A percentile compares a stretch with the other conserved stretches of the same genome.
These are phyloP conservation scores for Apotomis capreana DNA, from an alignment of 2,888 invertebrate genomes.

Conservation along the genomic window DNA sequence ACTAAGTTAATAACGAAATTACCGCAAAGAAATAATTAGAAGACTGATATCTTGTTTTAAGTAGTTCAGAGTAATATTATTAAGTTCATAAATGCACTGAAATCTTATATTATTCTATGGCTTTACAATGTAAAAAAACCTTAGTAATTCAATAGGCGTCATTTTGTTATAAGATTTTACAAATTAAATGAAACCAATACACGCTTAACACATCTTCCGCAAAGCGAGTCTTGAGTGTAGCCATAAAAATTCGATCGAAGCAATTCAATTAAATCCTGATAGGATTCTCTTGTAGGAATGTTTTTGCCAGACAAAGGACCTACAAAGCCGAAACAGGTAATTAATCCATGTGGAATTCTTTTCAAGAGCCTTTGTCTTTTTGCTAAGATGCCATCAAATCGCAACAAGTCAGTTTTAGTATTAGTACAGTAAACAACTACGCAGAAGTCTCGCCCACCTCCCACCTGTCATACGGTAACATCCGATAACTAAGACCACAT, in stretches of 20 bases:
- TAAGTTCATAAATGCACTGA: too few species aligned
- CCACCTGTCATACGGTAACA: not conserved
- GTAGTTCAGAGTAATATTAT: too few species aligned
- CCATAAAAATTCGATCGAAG: slow-evolving; percentile 62
- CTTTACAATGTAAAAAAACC: not conserved
- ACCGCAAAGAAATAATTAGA: too few species aligned
- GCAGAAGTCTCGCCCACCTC: slow-evolving; percentile 10
- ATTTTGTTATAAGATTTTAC: not conserved
- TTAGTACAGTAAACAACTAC: not conserved
- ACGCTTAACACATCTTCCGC: not conserved
- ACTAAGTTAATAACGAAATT: too few species aligned
- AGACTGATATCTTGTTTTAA: too few species aligned
- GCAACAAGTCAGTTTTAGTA: slow-evolving; percentile 35
- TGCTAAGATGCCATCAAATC: slow-evolving; percentile 43
- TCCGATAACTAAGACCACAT: too few species aligned
- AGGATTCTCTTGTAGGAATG: slow-evolving; percentile 63
- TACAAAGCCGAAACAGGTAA: slow-evolving; percentile 71
- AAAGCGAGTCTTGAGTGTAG: slow-evolving; percentile 42
- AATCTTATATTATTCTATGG: too few species aligned
- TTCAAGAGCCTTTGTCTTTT: slow-evolving; percentile 46
- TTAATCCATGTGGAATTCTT: slow-evolving; percentile 75
- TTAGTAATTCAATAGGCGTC: not conserved
- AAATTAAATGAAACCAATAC: not conserved
- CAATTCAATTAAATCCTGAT: slow-evolving; percentile 71
- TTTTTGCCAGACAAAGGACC: slow-evolving; percentile 66